Conservation (phyloP, 2,113 vertebrate species). For the Anoplopoma fimbria region DNA sequence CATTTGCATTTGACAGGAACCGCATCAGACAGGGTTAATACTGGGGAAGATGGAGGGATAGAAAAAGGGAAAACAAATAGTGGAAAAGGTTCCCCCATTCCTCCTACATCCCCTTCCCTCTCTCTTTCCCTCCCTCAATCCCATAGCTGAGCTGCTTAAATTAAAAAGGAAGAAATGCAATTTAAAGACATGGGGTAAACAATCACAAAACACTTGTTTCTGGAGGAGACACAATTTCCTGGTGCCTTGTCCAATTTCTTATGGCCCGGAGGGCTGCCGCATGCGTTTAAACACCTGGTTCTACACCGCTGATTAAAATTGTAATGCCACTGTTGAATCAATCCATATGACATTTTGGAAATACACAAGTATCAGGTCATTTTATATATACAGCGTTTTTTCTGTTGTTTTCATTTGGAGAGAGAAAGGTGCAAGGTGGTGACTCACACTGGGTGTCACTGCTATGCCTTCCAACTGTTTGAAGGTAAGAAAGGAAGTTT, state of each 20-base stretch:
- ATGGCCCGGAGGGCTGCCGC: slow-evolving; percentile 83
- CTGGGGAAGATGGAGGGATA: slow-evolving; percentile 74
- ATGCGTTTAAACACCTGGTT: slow-evolving; percentile 86
- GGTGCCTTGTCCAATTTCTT: slow-evolving; percentile 88
- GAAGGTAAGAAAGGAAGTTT: slow-evolving; percentile 50
- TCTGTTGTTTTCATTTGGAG: slow-evolving; percentile 74
- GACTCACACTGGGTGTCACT: slow-evolving; percentile 58
- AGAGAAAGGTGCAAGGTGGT: slow-evolving; percentile 70
- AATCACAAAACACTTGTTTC: slow-evolving; percentile 90
- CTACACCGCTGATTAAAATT: slow-evolving; percentile 89
- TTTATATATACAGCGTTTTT: slow-evolving; percentile 77
- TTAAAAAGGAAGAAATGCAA: slow-evolving; percentile 93
- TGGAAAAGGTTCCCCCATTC: slow-evolving; percentile 76
- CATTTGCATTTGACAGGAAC: slow-evolving; percentile 87
- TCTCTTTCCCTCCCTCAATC: slow-evolving; percentile 60
- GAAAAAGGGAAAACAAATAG: slow-evolving; percentile 75
- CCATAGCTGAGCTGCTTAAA: slow-evolving; percentile 80
- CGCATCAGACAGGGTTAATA: slow-evolving; percentile 86
- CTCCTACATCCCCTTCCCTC: slow-evolving; percentile 27
- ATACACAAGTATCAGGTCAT: slow-evolving; percentile 82
- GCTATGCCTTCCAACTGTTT: slow-evolving; percentile 82
- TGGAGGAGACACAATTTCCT: slow-evolving; percentile 87
- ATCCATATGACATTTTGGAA: slow-evolving; percentile 89
- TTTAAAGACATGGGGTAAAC: slow-evolving; percentile 93
- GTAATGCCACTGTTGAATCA: slow-evolving; percentile 87